A percentile compares a stretch with the other conserved stretches of the same genome.
These are phyloP conservation scores for Leptopilina drosophilae DNA, from an alignment of 2,888 invertebrate species.

Conservation along the genomic window DNA sequence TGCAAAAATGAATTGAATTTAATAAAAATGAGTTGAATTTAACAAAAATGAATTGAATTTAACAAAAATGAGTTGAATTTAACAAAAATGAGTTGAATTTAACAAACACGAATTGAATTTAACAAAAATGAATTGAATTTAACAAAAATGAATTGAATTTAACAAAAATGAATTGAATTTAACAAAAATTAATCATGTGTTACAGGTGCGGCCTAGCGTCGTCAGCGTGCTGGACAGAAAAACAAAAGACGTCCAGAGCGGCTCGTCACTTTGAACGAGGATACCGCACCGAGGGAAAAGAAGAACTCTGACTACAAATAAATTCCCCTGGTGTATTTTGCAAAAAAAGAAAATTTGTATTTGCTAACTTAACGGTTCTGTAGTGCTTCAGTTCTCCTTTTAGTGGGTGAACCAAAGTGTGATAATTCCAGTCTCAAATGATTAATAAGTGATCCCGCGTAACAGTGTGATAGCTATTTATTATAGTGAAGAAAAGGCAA, in stretches of 20 bases:
- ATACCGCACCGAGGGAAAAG: slow-evolving; percentile 66
- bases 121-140: not conserved
- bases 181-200: slow-evolving; percentile 61
- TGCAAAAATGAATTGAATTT: too few relatives aligned
- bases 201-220: slow-evolving; percentile 76
- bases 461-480: slow-evolving; percentile 60
- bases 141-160: too few relatives aligned
- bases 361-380: slow-evolving; percentile 64
- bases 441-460: slow-evolving; percentile 52
- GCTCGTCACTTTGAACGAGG: slow-evolving; percentile 71
- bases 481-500: slow-evolving; percentile 46
- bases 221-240: slow-evolving; percentile 75
- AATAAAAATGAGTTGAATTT: not conserved
- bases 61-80: not conserved
- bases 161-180: too few relatives aligned
- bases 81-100: not conserved
- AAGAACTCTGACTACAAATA: slow-evolving; percentile 66
- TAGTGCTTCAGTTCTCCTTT: slow-evolving; percentile 71
- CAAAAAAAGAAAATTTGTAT: slow-evolving; percentile 41
- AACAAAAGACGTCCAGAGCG: slow-evolving; percentile 70
- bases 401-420: slow-evolving; percentile 68
- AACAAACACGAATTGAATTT: not conserved
- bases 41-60: not conserved
- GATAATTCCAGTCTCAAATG: slow-evolving; percentile 61
- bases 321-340: slow-evolving; percentile 53